Conservation (phyloP, 2,888 invertebrate species). For the Papilio demoleus region DNA sequence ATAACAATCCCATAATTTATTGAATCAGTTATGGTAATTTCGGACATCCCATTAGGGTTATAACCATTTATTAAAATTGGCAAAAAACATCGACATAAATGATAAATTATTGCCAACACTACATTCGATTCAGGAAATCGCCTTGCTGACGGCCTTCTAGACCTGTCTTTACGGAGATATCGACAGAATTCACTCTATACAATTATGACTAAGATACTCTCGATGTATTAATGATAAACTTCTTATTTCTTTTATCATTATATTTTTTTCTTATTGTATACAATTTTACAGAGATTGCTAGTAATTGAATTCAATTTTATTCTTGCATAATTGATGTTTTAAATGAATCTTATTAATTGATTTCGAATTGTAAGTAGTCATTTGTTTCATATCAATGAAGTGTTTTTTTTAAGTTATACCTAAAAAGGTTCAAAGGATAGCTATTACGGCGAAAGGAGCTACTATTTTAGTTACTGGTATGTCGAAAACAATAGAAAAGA, state of each 20-base stretch:
- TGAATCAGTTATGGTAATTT: not conserved
- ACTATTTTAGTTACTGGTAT: too few relatives aligned
- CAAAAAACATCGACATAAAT: constrained; percentile 4
- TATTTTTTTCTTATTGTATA: not conserved
- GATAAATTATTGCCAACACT: constrained; percentile 29
- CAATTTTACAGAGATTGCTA: not conserved
- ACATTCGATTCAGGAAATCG: constrained; percentile 46
- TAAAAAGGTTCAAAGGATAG: too few relatives aligned
- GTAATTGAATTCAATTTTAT: not conserved
- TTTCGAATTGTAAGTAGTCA: too few relatives aligned
- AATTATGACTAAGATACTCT: constrained; percentile 21
- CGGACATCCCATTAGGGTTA: constrained; percentile 29
- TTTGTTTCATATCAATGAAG: too few relatives aligned
- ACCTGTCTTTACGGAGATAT: constrained; percentile 25
- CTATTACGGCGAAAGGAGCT: too few relatives aligned
- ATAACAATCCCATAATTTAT: not conserved
- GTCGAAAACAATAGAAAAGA: too few relatives aligned
- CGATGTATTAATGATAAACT: not conserved
- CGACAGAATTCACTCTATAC: constrained; percentile 14
- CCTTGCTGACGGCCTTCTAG: constrained; percentile 46
- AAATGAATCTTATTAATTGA: too few relatives aligned
- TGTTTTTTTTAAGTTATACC: too few relatives aligned
- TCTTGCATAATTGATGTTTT: too few relatives aligned
- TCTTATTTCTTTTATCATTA: not conserved
- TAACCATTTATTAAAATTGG: constrained; percentile 11